Conservation (phyloP, 2,888 invertebrate genomes). For the Parascotia fuliginaria region DNA sequence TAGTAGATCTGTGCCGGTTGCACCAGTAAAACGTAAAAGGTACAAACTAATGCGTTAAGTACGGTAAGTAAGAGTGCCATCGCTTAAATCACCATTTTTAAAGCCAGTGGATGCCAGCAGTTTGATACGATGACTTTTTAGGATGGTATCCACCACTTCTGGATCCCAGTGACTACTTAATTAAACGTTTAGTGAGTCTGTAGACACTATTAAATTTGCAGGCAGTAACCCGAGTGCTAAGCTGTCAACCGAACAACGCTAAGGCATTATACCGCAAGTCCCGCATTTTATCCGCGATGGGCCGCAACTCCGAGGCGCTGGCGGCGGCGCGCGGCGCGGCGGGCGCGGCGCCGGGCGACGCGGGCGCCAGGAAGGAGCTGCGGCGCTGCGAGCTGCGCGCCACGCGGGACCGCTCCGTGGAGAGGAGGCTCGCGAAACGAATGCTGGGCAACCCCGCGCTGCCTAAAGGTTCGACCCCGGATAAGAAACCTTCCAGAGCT, state of each 20-base stretch:
- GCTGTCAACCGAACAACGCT: constrained; percentile 94
- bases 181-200: no score
- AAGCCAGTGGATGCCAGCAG: no score
- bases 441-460: constrained; percentile 66
- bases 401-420: constrained; percentile 77
- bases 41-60: no score
- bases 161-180: no score
- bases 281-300: constrained; percentile 76
- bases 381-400: constrained; percentile 66
- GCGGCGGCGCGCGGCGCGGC: constrained; percentile 79
- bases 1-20: no score
- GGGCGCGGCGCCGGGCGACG: constrained; percentile 71
- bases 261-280: constrained; percentile 95
- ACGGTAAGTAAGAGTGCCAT: no score
- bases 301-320: constrained; percentile 89
- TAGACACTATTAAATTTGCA: constrained; percentile 50
- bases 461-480: constrained; percentile 47
- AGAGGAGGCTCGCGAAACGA: constrained; percentile 78
- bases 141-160: no score
- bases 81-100: no score
- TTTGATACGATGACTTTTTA: no score
- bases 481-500: constrained; percentile 71
- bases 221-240: constrained; percentile 93
- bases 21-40: no score
- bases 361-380: constrained; percentile 72